Base-by-base conservation (phyloP, 2,113 vertebrate species). In the Oreochromis aureus region DNA sequence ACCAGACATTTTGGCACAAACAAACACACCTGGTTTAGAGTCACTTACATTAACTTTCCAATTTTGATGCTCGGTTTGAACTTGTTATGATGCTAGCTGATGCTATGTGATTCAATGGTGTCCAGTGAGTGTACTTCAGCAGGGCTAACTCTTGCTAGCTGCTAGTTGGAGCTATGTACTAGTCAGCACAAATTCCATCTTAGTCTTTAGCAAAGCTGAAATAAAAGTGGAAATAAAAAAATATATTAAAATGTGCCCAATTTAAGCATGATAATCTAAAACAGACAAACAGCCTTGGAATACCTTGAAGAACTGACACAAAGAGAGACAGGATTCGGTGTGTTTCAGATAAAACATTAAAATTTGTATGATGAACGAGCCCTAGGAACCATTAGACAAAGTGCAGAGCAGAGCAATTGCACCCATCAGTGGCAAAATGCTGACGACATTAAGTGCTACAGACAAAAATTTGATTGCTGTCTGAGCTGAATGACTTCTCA, bases 371-470 rank as follows among this genome's bases (percentile, higher is more conserved):
- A 82, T 48, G 11, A 82, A 61, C 2, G 7, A 32, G 56, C 41
- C 3, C 11, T 19, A 82, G 27, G 18, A 48, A n/a, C 88, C 76
- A 78, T 78, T 53, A 78, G 73, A 32, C 82, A 80, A 82, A 92
- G 55, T 89, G 83, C 79, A 80, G 30, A 19, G 39, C 55, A 51
- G 85, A 73, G n/a, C 53, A 85, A 79, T 76, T 71, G 87, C 2
- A 46, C 78, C 86, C 51, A 85, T 71, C 73, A 51, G 78, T 87
- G 87, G 89, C 81, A 89, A 88, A 86, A 79, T 32, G 79, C 80
- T 48, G 53, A 79, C 6, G 58, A 90, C 88, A 79, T 79, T 76
- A 87, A 91, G 63, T 48, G 82, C 73, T 19, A 46, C 73, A 55
- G 86, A 80, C 19, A 82, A 73, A 34, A 53, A 36, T 88, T 41